Evolutionary conservation across 1,140 invertebrate genomes (phyloP).

Genomic region (Globodera rostochiensis): DNA sequence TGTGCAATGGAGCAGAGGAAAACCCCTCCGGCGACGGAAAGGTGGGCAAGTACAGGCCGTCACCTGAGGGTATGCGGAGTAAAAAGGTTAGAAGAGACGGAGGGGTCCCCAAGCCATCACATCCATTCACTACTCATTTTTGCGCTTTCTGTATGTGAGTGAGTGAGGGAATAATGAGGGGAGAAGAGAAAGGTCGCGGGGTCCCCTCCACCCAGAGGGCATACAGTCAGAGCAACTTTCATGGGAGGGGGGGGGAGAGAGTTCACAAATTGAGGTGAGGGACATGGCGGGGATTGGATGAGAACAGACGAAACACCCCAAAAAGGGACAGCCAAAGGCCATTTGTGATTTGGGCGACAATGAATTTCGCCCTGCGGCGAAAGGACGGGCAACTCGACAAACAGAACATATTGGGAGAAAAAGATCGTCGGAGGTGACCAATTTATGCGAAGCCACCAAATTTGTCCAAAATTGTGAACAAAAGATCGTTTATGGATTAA

Average conservation of each 20-base stretch:
- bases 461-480: background rate
- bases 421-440: background rate
- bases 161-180: background rate
- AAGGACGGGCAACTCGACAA: background rate
- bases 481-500: background rate
- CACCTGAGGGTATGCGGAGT: background rate
- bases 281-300: background rate
- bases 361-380: background rate
- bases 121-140: background rate
- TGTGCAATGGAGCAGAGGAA: background rate
- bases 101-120: background rate
- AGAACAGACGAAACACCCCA: background rate
- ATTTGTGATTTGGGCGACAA: background rate
- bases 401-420: background rate
- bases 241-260: background rate
- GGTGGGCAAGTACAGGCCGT: background rate
- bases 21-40: background rate
- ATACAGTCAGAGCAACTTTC: conserved; percentile 3
- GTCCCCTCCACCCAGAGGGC: background rate
- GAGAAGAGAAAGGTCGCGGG: background rate
- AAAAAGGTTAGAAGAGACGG: background rate
- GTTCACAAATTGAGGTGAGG: background rate
- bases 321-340: background rate
- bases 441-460: background rate
- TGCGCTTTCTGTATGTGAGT: background rate